Conservation (phyloP, 64 coral and sea anemone genomes). For the Anthopleura sola region DNA sequence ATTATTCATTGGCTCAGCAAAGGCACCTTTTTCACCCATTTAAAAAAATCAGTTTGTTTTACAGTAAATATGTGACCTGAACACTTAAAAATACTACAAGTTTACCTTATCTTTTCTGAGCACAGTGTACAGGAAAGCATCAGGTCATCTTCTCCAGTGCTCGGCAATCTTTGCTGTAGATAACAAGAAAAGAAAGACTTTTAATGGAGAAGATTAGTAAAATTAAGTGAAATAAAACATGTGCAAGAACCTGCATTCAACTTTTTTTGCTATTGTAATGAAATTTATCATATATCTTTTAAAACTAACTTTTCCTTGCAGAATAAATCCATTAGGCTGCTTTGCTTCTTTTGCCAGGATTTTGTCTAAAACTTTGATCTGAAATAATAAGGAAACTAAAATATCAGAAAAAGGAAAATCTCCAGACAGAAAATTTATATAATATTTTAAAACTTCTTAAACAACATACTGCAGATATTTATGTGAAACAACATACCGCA, state of each 20-base stretch:
- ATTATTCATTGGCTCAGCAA: too few relatives aligned
- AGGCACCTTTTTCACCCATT: too few relatives aligned
- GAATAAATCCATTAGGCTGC: conserved; percentile 77
- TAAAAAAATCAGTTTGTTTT: too few relatives aligned
- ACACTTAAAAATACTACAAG: too few relatives aligned
- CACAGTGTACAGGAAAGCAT: conserved; percentile 90
- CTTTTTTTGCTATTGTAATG: too few relatives aligned
- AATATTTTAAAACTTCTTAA: not conserved
- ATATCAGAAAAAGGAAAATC: not conserved
- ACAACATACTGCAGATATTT: conserved; percentile 69
- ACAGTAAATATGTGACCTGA: too few relatives aligned
- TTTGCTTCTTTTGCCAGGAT: conserved; percentile 83
- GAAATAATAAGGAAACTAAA: not conserved
- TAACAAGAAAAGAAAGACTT: not conserved
- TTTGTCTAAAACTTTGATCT: conserved; percentile 84
- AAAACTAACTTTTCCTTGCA: conserved; percentile 22
- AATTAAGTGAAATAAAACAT: too few relatives aligned
- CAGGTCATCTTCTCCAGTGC: conserved; percentile 54
- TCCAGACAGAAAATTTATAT: not conserved
- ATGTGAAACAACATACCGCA: conserved; percentile 54
- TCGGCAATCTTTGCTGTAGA: conserved; percentile 2
- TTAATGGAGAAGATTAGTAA: not conserved
- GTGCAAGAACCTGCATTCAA: not conserved
- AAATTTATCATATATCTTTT: not conserved
- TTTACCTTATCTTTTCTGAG: conserved; percentile 77